A percentile compares a stretch with the other conserved stretches of the same genome.
Conservation (phyloP, 2,888 invertebrate species). For the Nomada hirtipes region DNA sequence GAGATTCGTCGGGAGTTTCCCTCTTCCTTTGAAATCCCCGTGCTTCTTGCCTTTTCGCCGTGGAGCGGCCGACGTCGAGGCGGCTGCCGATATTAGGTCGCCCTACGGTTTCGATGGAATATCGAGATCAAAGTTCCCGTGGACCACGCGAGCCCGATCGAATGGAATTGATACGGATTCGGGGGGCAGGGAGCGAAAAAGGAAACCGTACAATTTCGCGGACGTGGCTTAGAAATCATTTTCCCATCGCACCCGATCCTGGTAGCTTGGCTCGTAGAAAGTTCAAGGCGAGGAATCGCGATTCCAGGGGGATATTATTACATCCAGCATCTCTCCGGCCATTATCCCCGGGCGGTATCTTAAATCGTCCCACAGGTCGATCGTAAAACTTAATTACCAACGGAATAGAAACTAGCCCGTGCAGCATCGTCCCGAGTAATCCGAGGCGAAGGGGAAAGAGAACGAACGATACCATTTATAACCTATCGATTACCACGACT, state of each 20-base stretch:
- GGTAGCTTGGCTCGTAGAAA: neutral
- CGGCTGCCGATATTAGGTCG: neutral
- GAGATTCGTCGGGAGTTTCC: neutral
- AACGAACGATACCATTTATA: constrained; percentile 32
- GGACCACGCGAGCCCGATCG: neutral
- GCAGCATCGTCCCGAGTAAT: neutral
- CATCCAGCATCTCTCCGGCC: neutral
- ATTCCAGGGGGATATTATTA: constrained; percentile 21
- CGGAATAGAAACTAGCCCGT: neutral
- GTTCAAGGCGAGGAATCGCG: neutral
- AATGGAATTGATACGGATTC: constrained; percentile 16
- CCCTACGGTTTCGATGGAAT: constrained; percentile 16
- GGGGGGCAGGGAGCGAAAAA: neutral
- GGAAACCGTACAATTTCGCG: constrained; percentile 11
- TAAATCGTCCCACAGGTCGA: constrained; percentile 21
- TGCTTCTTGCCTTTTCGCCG: neutral
- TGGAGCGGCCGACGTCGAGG: neutral
- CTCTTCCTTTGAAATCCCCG: neutral
- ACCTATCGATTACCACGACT: constrained; percentile 35
- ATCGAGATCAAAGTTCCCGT: constrained; percentile 22
- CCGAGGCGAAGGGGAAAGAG: neutral
- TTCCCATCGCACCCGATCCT: neutral
- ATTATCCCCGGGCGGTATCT: constrained; percentile 28
- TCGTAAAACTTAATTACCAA: constrained; percentile 54
- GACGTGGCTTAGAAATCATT: neutral